Percentiles rank a stretch among this genome's conserved stretches.
Evolutionary conservation across 2,888 invertebrate genomes (phyloP).

Genomic region (Acrobasis consociella): DNA sequence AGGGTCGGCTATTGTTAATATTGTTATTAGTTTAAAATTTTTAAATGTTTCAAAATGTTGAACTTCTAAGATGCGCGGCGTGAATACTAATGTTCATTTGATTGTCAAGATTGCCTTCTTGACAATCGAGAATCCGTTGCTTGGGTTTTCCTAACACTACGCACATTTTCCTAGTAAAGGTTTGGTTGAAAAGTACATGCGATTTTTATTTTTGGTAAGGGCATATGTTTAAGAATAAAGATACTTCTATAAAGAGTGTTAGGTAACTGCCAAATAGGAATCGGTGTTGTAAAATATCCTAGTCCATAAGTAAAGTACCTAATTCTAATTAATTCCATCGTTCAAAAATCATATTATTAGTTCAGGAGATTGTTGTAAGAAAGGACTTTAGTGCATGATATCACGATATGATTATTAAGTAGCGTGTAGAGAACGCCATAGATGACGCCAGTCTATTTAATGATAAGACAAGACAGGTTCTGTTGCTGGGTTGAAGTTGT

Average conservation of each 20-base stretch:
- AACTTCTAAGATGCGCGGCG: background rate
- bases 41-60: too few relatives aligned
- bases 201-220: conserved; percentile 28
- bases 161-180: background rate
- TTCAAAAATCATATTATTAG: conserved; percentile 54
- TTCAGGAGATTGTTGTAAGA: conserved; percentile 44
- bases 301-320: conserved; percentile 63
- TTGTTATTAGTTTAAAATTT: too few relatives aligned
- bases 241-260: conserved; percentile 60
- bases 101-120: background rate
- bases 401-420: conserved; percentile 58
- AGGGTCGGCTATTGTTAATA: too few relatives aligned
- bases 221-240: conserved; percentile 40
- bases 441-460: conserved; percentile 24
- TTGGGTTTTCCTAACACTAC: background rate
- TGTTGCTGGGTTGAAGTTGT: conserved; percentile 5
- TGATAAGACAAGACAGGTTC: conserved; percentile 6
- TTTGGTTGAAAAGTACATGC: background rate
- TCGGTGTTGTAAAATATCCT: conserved; percentile 75
- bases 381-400: conserved; percentile 58
- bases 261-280: conserved; percentile 79
- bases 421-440: conserved; percentile 40
- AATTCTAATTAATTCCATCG: conserved; percentile 47
- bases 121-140: background rate
- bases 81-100: background rate